phyloP scores from a whole-genome alignment of 2,888 invertebrate species.

The Metellina segmentata region DNA sequence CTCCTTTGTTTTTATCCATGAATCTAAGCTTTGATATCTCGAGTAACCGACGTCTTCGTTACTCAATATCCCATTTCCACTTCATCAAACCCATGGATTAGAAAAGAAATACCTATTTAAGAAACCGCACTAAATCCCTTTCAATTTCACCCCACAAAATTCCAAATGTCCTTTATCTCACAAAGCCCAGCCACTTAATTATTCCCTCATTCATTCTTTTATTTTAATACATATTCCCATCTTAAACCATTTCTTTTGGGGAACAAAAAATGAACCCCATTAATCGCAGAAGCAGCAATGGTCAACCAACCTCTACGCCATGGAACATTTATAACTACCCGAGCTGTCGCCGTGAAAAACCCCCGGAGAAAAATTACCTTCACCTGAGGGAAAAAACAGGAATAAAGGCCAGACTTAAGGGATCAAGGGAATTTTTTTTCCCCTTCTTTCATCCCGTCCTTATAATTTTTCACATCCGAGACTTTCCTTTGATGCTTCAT shows the following conservation, averaged over 20 bases:
- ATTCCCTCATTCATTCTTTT: neutral
- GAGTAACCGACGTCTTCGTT: too few relatives aligned
- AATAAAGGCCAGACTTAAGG: conserved; percentile 54
- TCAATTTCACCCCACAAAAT: neutral
- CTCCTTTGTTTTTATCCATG: too few relatives aligned
- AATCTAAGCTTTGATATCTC: too few relatives aligned
- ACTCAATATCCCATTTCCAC: too few relatives aligned
- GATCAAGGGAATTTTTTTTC: conserved; percentile 56
- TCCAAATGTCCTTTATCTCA: neutral
- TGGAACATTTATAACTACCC: conserved; percentile 27
- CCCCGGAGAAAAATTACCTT: conserved; percentile 43
- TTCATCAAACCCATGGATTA: neutral
- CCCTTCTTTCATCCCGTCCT: neutral
- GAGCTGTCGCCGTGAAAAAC: conserved; percentile 17
- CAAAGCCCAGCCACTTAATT: neutral
- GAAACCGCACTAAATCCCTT: neutral
- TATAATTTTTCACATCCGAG: conserved; percentile 65
- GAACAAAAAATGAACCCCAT: neutral
- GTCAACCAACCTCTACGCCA: neutral
- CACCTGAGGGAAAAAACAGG: conserved; percentile 22
- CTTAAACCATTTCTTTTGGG: neutral
- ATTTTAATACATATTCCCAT: neutral
- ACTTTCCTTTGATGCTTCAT: conserved; percentile 10
- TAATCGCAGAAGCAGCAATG: neutral
- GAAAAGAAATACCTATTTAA: neutral